phyloP scores from a whole-genome alignment of 2,113 vertebrate species.

The Microcebus ravelobensis region DNA sequence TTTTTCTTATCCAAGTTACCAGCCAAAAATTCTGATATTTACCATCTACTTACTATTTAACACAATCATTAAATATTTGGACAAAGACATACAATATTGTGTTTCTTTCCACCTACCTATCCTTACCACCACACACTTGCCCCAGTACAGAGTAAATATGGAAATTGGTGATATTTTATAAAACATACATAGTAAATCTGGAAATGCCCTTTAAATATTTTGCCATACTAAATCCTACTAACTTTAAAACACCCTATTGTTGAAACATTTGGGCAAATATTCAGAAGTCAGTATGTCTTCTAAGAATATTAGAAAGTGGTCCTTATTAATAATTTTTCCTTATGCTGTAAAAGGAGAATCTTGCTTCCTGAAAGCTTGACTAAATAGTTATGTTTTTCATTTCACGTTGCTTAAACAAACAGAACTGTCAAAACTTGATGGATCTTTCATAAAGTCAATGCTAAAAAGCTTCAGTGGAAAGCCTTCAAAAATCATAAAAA shows the following conservation, averaged over 20 bases:
- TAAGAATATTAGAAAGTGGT: neutral
- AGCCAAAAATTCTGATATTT: neutral
- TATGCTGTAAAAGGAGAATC: neutral
- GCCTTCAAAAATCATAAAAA: conserved; percentile 16
- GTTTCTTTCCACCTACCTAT: neutral
- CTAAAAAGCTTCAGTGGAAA: conserved; percentile 9
- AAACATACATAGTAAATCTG: neutral
- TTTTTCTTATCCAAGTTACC: neutral
- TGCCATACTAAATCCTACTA: neutral
- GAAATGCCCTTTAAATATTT: conserved; percentile 11
- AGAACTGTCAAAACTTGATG: conserved; percentile 39
- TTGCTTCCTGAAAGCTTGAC: conserved; percentile 14
- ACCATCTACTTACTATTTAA: neutral
- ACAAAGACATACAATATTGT: neutral
- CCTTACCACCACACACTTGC: neutral
- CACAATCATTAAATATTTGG: neutral
- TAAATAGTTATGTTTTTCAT: conserved; percentile 8
- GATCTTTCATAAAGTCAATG: neutral
- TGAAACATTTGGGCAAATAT: neutral
- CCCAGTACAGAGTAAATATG: neutral
- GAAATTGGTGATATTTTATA: neutral
- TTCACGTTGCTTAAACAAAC: conserved; percentile 47
- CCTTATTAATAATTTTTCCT: neutral
- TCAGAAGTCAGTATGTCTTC: neutral
- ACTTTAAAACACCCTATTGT: neutral